These are phyloP conservation scores for Smithornis capensis DNA, from an alignment of 2,113 vertebrate species.

Conservation along the genomic window DNA sequence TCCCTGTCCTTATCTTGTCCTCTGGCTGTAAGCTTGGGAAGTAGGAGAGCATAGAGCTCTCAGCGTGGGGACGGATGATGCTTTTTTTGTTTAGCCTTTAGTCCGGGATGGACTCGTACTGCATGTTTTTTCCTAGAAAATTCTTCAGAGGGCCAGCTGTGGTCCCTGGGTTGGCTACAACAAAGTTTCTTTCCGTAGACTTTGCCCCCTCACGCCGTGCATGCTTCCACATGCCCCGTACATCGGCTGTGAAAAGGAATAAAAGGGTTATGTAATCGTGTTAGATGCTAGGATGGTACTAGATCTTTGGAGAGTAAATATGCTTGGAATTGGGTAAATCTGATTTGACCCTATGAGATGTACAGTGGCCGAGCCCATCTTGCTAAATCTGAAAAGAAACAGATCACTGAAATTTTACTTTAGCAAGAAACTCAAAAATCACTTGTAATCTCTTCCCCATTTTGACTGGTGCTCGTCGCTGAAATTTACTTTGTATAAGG, in stretches of 20 bases:
- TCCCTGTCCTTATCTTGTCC: not conserved
- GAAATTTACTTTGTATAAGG: not conserved
- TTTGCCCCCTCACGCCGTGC: not conserved
- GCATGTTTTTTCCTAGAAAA: too few relatives aligned
- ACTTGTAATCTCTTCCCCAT: not conserved
- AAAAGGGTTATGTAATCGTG: not conserved
- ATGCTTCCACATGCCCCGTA: not conserved
- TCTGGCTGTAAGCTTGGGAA: not conserved
- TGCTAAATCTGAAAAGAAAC: not conserved
- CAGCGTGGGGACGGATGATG: not conserved
- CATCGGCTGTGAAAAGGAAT: not conserved
- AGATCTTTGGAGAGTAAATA: not conserved
- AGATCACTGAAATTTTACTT: not conserved
- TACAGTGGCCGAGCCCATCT: not conserved
- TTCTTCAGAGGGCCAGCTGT: not conserved
- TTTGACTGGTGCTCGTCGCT: not conserved
- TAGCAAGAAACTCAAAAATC: not conserved
- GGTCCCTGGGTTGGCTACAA: not conserved
- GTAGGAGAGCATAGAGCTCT: not conserved
- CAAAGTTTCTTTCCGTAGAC: not conserved
- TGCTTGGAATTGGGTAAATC: not conserved
- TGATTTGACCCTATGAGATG: not conserved
- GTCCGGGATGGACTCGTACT: not conserved
- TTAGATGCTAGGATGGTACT: not conserved
- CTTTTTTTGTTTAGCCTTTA: not conserved